Evolutionary conservation across 2,797 vertebrate species (phyloP), one percentile per base, ranked within the genome.

Genomic region (Capromys pilorides): DNA sequence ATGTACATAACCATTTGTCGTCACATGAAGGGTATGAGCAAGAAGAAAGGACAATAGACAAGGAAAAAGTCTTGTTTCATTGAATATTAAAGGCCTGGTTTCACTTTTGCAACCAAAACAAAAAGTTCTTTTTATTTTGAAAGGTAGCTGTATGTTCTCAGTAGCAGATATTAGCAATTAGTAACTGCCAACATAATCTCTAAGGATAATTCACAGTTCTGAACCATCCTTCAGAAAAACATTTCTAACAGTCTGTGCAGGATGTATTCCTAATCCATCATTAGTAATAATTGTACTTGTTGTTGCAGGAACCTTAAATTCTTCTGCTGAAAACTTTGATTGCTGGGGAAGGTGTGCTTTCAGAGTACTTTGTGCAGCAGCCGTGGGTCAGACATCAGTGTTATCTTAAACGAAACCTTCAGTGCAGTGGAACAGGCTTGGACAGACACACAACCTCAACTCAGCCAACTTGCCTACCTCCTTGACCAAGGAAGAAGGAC

Each of bases 41-140:
- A 95, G 90, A 59, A 88, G 89, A 61, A 92, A 10, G 67, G 26
- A 83, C 75, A 59, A 79, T 59, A 93, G 85, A 96, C 45, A 45
- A 45, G 45, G 45, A 45, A 45, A 45, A 45, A 45, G 45, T 45
- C 45, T 45, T n/a, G n/a, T 67, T 66, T 18, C 6, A 33, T n/a
- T 67, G 33, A 67, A 67, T n/a, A 5, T 66, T 66, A 66, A 66
- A 31, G 14, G 5, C 64, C 64, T 33, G 4, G 6, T 33, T 66
- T n/a, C 31, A 33, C 64, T 66, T 66, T 67, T 67, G 33, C 5
- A 18, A n/a, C 66, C 33, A 67, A 67, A 67, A 67, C 14, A 67
- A 67, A 67, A 19, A n/a, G 66, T 33, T n/a, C 3, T 7, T 62
- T 67, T 67, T n/a, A n/a, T 67, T n/a, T 16, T 67, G 64, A 67